Percentiles rank a stretch among this genome's conserved stretches.
Evolutionary conservation across 2,888 invertebrate genomes (phyloP).

Genomic region (Aleiodes testaceus): DNA sequence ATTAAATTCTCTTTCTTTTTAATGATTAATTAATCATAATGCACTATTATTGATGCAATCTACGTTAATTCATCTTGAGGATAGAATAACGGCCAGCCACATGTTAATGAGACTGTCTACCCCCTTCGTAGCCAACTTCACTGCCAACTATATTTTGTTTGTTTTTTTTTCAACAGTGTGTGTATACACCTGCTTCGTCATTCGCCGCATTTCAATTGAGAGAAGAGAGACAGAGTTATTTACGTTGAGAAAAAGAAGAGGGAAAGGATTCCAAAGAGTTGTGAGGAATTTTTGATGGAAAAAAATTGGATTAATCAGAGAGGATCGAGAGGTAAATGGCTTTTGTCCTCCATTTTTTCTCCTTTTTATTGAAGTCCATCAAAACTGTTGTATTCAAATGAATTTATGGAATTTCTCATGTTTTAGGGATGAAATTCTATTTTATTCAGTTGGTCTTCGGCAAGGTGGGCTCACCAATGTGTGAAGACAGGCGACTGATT

Average conservation of each 20-base stretch:
- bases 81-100: constrained; percentile 63
- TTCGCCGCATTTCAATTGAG: constrained; percentile 47
- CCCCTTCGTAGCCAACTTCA: constrained; percentile 45
- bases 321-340: neutral
- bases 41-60: no score
- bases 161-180: neutral
- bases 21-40: no score
- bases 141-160: constrained; percentile 3
- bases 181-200: constrained; percentile 67
- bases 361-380: no score
- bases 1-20: neutral
- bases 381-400: no score
- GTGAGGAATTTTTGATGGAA: no score
- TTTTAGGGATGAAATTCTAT: neutral
- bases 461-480: constrained; percentile 66
- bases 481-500: constrained; percentile 65
- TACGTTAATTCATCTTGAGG: constrained; percentile 19
- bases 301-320: no score
- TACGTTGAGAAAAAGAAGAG: constrained; percentile 42
- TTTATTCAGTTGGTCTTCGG: constrained; percentile 35
- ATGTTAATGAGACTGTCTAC: constrained; percentile 57
- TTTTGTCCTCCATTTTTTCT: neutral
- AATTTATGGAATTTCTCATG: no score
- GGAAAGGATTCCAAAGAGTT: no score
- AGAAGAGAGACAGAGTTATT: constrained; percentile 11